A percentile compares a stretch with the other conserved stretches of the same genome.
phyloP scores from a whole-genome alignment of 1,140 invertebrate species.

The Mamestra configurata region DNA sequence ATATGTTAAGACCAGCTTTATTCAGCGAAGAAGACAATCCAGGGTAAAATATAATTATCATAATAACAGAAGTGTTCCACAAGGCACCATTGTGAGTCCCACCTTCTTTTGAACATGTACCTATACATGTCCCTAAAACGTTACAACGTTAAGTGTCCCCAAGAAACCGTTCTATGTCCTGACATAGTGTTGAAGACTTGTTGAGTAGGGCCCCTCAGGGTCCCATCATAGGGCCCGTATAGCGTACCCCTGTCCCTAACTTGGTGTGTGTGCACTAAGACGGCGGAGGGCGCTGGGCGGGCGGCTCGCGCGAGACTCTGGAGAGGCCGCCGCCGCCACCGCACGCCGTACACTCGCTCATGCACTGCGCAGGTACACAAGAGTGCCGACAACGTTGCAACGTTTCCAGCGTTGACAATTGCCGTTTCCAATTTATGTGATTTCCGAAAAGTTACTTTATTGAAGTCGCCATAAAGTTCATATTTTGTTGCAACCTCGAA shows the following conservation, averaged over 20 bases:
- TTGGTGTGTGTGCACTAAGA: conserved; percentile 63
- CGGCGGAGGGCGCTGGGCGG: conserved; percentile 77
- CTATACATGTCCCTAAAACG: too few relatives aligned
- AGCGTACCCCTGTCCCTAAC: conserved; percentile 34
- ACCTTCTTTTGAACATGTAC: background rate
- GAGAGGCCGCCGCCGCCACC: conserved; percentile 89
- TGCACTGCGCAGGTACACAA: conserved; percentile 93
- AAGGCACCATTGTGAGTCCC: background rate
- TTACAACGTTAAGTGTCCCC: too few relatives aligned
- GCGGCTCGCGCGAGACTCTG: conserved; percentile 79
- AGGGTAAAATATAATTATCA: background rate
- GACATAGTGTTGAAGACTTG: too few relatives aligned
- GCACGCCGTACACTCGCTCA: conserved; percentile 93
- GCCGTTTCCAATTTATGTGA: background rate
- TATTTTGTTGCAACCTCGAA: too few relatives aligned
- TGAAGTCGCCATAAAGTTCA: background rate
- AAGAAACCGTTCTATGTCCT: too few relatives aligned
- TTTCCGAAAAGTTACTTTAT: background rate
- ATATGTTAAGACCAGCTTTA: background rate
- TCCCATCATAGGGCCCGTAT: background rate
- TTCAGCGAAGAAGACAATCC: background rate
- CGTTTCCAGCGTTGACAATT: background rate
- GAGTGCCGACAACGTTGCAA: background rate
- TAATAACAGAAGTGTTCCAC: background rate
- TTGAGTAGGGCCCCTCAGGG: background rate